Percentiles rank a stretch among this genome's conserved stretches.
Evolutionary conservation across 2,797 vertebrate species (phyloP).

Genomic region (Pristis pectinata): DNA sequence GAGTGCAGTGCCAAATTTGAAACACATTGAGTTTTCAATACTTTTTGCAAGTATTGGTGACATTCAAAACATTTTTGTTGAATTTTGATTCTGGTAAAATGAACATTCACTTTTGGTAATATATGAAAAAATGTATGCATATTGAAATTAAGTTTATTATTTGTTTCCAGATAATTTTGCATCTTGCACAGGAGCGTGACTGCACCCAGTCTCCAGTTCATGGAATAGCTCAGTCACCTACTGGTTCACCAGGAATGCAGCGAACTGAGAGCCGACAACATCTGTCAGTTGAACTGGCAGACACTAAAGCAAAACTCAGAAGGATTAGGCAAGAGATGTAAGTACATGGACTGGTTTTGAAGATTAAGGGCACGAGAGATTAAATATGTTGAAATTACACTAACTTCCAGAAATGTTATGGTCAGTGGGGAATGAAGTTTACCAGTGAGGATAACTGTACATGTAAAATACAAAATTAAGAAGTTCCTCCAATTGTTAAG

Average conservation of each 20-base stretch:
- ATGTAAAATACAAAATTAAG: background rate
- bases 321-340: conserved; percentile 90
- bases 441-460: background rate
- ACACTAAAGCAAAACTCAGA: conserved; percentile 91
- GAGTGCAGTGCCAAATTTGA: too few relatives aligned
- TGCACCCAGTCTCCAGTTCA: conserved; percentile 76
- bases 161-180: conserved; percentile 74
- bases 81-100: background rate
- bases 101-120: background rate
- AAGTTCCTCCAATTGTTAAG: background rate
- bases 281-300: conserved; percentile 89
- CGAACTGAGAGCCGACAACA: conserved; percentile 91
- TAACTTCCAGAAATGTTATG: background rate
- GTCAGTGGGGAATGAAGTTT: background rate
- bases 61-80: background rate
- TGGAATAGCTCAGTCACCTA: conserved; percentile 71
- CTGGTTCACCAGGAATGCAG: conserved; percentile 86
- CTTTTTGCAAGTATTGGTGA: background rate
- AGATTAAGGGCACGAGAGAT: background rate
- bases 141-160: background rate
- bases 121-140: background rate
- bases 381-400: background rate
- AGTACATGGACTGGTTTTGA: conserved; percentile 54
- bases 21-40: background rate
- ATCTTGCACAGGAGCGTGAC: conserved; percentile 88